These are phyloP conservation scores for Silurus aristotelis DNA, from an alignment of 2,797 vertebrate genomes.

Conservation along the genomic window DNA sequence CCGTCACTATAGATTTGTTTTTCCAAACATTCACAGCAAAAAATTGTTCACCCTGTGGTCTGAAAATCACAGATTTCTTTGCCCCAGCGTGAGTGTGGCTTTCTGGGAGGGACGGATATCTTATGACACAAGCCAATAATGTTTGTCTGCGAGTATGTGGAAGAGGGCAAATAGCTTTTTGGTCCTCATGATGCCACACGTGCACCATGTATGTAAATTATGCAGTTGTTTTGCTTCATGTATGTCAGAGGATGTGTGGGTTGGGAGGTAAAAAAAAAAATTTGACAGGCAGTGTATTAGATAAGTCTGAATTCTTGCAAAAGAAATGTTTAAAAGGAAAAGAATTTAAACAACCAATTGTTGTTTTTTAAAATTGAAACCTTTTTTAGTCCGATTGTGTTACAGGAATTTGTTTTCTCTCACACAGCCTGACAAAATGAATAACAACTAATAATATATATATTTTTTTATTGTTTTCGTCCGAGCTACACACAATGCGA, in stretches of 20 bases:
- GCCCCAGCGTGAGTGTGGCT: neutral
- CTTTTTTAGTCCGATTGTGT: neutral
- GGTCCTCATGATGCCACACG: neutral
- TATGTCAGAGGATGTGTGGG: neutral
- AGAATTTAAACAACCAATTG: too few species aligned
- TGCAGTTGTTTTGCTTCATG: neutral
- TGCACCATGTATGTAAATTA: neutral
- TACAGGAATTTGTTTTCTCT: neutral
- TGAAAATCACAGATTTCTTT: neutral
- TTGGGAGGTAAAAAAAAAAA: neutral
- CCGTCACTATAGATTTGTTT: neutral
- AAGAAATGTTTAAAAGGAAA: neutral
- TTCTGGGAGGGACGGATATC: neutral
- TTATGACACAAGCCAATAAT: neutral
- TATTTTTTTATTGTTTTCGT: too few species aligned
- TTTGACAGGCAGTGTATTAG: neutral
- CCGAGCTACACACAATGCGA: neutral
- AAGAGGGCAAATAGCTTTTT: neutral
- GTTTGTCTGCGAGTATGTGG: neutral
- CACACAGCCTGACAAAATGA: neutral
- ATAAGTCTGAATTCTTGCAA: neutral
- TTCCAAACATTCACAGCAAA: neutral
- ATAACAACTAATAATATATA: too few species aligned
- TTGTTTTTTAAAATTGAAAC: neutral
- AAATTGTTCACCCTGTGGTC: neutral